phyloP scores from a whole-genome alignment of 2,888 invertebrate species.

The Heterodera filipjevi region DNA sequence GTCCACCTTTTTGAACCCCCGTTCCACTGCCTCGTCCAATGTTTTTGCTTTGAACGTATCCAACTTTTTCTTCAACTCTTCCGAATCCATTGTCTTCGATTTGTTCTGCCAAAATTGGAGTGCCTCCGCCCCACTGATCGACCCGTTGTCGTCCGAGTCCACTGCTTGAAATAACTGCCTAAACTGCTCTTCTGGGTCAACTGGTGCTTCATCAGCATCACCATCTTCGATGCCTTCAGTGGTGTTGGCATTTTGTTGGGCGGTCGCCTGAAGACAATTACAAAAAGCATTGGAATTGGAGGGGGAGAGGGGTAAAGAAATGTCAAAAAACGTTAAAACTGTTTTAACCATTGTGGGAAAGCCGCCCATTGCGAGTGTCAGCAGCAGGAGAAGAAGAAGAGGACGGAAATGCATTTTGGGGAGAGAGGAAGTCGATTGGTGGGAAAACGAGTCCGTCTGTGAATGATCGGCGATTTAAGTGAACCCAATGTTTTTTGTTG shows the following conservation, averaged over 20 bases:
- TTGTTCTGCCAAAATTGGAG: conserved; percentile 8
- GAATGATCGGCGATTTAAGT: conserved; percentile 55
- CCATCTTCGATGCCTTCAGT: not conserved
- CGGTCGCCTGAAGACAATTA: not conserved
- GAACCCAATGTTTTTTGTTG: not conserved
- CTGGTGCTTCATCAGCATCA: not conserved
- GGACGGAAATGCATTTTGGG: not conserved
- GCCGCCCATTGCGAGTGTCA: not conserved
- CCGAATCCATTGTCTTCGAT: conserved; percentile 18
- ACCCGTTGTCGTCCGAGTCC: not conserved
- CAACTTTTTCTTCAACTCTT: conserved; percentile 15
- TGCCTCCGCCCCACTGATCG: conserved; percentile 11
- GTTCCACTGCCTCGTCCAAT: conserved; percentile 20
- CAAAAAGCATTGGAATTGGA: no score
- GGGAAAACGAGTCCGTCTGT: not conserved
- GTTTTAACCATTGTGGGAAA: conserved; percentile 67
- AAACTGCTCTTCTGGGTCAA: conserved; percentile 6
- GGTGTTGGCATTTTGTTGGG: not conserved
- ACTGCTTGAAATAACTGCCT: conserved; percentile 10
- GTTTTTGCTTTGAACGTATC: conserved; percentile 20
- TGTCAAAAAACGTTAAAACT: conserved; percentile 64
- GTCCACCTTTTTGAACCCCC: conserved; percentile 25
- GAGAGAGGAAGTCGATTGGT: not conserved
- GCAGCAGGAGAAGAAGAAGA: not conserved
- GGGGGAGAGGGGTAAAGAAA: not conserved